Evolutionary conservation across 2,113 vertebrate species (phyloP).

Genomic region (Tapirus terrestris): DNA sequence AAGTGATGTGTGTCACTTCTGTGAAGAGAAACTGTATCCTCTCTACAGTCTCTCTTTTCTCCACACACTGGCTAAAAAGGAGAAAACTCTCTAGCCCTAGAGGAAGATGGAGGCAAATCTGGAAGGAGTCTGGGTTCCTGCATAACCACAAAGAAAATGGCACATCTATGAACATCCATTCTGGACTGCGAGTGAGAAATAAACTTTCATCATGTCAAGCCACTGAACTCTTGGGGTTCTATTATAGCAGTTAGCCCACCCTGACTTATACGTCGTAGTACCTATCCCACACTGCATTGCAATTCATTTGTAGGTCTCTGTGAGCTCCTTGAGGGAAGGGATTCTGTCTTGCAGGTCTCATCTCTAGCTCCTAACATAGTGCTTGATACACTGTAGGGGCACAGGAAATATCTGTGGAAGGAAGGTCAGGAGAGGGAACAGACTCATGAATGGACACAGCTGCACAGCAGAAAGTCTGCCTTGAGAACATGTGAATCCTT

Average conservation of each 20-base stretch:
- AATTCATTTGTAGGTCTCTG: not conserved
- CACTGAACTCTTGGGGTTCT: not conserved
- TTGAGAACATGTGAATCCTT: not conserved
- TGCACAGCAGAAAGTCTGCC: not conserved
- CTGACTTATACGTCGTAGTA: not conserved
- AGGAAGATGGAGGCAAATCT: not conserved
- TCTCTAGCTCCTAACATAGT: not conserved
- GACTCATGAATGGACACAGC: not conserved
- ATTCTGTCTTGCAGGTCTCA: not conserved
- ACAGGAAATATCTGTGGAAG: not conserved
- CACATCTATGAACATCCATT: not conserved
- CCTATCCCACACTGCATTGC: not conserved
- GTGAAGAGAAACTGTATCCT: constrained; percentile 1
- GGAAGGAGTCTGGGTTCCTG: not conserved
- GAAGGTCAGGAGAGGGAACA: not conserved
- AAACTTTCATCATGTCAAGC: not conserved
- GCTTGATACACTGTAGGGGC: not conserved
- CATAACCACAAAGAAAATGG: constrained; percentile 39
- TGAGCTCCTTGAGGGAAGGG: not conserved
- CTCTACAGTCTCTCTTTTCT: not conserved
- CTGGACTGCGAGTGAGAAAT: not conserved
- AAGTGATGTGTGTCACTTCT: not conserved
- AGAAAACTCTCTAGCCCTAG: not conserved
- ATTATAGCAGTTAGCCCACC: not conserved
- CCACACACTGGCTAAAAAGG: not conserved